Base-by-base conservation (phyloP, 2,888 invertebrate species). In the Mycalesis mineus region DNA sequence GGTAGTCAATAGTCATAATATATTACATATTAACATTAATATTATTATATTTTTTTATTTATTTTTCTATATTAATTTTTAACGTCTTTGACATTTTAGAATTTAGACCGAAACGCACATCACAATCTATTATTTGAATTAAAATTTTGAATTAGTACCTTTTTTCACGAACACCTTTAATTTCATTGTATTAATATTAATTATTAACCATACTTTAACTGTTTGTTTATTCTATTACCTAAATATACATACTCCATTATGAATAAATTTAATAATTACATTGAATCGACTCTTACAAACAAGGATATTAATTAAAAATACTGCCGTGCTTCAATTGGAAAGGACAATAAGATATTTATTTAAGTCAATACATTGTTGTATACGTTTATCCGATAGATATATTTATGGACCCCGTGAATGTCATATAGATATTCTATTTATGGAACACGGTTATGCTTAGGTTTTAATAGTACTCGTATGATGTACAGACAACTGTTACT, bases 1-100 rank as follows among this genome's bases (percentile, higher is more conserved):
- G 7, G 29, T 14, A 15, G 7, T 14, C 9, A 44, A 11, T 44
- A 44, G 9, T 36, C 36, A 36, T 9, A 8, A 36, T 36, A 36
- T 8, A 9, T 9, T n/a, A n/a, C n/a, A n/a, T 9, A 33, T 7
- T 9, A 33, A 9, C 7, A 33, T 9, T 33, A 9, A 33, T 11
- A 41, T 28, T 22, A 33, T 13, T 45, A 17, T 14, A 29, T 29
- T 41, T 17, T 15, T 13, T 28, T 29, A 39, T 48, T 53, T 39
- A 40, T 52, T 48, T 49, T 15, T 55, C 44, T 49, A 13, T 55
- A 28, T 7, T 49, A 42, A 42, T 45, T 42, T 49, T 57, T 15
- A 62, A 63, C 61, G 64, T 68, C 67, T 67, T 63, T 63, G 67
- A 68, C 69, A 65, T 65, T 64, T 65, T 67, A 65, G 60, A 66